Evolutionary conservation across 2,888 invertebrate genomes (phyloP), one percentile per base, ranked within the genome.

Genomic region (Coremacera marginata): DNA sequence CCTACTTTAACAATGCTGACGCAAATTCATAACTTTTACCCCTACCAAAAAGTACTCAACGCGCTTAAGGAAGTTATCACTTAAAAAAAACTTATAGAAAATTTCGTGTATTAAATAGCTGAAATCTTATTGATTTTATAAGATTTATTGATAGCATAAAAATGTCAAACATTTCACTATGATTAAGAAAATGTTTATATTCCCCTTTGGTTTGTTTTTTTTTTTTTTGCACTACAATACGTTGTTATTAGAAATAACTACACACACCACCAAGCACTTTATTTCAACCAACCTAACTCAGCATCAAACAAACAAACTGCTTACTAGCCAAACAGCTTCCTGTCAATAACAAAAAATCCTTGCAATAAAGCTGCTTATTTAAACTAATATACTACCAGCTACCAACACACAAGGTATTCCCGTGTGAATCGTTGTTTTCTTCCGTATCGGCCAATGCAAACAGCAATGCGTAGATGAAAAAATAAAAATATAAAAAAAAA

Each of bases 361-460:
- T 31, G 65, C 65, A 65, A 65, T 65, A 65, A 65, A 65, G 27
- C 65, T 65, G 65, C 31, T 65, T 65, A 65, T 65, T 65, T 65
- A 65, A 65, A 65, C 65, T 65, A 65, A 65, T 65, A 34, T 65
- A 19, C 65, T 65, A 9, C 34, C 9, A 4, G 19, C 65, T 31
- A 65, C 7, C 37, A n/a, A 34, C 37, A 34, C 37, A 65, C 31
- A 31, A 65, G 25, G 16, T 65, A 31, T 31, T 34, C 37, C 65
- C 65, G 31, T 31, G 37, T 65, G 65, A 31, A 19, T 34, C 37
- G n/a, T 65, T 37, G 31, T 65, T 37, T 31, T 55, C 19, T 22
- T 19, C 19, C 55, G 7, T 19, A 22, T 55, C 55, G 19, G 7
- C 1, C 19, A 55, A 55, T 55, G 19, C 55, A 55, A 55, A 55